Conservation (phyloP, 1,140 invertebrate species). For the Meloidogyne floridensis region DNA sequence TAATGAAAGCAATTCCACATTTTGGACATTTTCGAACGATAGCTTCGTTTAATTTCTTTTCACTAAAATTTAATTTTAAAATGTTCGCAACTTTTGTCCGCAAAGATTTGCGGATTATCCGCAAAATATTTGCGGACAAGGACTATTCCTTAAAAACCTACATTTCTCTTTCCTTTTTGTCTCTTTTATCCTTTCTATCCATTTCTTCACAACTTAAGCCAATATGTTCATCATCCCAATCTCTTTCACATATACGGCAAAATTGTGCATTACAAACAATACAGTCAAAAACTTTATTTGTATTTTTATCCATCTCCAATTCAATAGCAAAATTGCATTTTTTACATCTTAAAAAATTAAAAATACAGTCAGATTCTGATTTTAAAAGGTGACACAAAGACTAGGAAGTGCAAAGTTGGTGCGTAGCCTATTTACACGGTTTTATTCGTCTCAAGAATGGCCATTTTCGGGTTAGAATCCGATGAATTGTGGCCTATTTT, state of each 20-base stretch:
- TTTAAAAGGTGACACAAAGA: too few relatives aligned
- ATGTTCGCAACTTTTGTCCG: too few relatives aligned
- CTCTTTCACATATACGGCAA: slow-evolving; percentile 26
- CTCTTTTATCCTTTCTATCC: not conserved
- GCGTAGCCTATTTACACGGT: too few relatives aligned
- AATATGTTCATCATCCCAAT: slow-evolving; percentile 24
- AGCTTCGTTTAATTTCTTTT: slow-evolving; percentile 33
- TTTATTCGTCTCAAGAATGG: too few relatives aligned
- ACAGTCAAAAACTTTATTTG: slow-evolving; percentile 17
- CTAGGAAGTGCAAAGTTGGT: too few relatives aligned
- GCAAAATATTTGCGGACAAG: not conserved
- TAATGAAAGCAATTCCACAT: slow-evolving; percentile 29
- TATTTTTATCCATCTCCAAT: not conserved
- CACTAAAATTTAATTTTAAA: slow-evolving; percentile 6
- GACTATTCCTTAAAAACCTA: not conserved
- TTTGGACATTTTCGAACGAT: slow-evolving; percentile 31
- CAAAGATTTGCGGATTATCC: too few relatives aligned
- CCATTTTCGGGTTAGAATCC: too few relatives aligned
- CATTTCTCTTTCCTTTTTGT: not conserved
- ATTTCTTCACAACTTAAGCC: slow-evolving; percentile 26
- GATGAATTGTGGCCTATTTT: too few relatives aligned
- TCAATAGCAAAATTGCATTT: slow-evolving; percentile 32
- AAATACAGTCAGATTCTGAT: too few relatives aligned
- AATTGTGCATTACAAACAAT: slow-evolving; percentile 16
- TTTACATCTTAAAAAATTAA: slow-evolving; percentile 8